Evolutionary conservation across 2,113 vertebrate genomes (phyloP).

Genomic region (Psephotus haematonotus): DNA sequence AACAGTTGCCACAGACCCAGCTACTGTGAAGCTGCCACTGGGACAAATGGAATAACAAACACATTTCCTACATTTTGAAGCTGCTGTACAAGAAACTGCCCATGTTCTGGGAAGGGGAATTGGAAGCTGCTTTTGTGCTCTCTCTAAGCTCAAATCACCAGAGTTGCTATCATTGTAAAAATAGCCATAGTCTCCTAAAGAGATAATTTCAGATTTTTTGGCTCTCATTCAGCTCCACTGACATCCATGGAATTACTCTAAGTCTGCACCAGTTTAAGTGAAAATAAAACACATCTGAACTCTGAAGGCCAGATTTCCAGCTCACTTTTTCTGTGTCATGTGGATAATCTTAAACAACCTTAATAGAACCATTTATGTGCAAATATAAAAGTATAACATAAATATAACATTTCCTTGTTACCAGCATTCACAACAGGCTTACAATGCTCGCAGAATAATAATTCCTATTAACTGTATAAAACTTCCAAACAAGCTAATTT

Average conservation of each 20-base stretch:
- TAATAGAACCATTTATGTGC: background rate
- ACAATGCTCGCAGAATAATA: background rate
- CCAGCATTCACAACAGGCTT: background rate
- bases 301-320: background rate
- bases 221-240: background rate
- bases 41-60: background rate
- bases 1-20: background rate
- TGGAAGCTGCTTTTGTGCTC: background rate
- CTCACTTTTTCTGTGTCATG: background rate
- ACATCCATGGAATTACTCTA: background rate
- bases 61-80: background rate
- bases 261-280: background rate
- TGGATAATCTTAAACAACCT: background rate
- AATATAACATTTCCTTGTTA: background rate
- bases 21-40: background rate
- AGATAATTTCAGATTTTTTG: background rate
- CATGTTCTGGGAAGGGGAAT: background rate
- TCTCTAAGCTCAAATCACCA: background rate
- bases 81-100: background rate
- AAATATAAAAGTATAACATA: background rate
- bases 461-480: background rate
- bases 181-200: background rate
- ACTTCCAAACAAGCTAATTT: background rate
- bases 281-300: background rate
- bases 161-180: background rate